Base-by-base conservation (phyloP, 1,140 invertebrate species). In the Heliothis virescens region DNA sequence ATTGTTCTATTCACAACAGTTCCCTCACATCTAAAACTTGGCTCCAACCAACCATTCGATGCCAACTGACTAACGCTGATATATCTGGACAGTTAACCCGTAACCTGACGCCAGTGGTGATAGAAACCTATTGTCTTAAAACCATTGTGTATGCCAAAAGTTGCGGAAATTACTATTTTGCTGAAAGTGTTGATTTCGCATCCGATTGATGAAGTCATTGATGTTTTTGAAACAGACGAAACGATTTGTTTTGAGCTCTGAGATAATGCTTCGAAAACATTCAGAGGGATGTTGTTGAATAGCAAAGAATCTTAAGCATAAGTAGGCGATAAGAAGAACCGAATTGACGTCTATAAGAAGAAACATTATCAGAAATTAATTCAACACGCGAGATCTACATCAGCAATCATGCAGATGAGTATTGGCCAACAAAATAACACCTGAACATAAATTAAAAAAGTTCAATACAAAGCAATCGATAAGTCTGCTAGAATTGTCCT, bases 121-220 rank as follows among this genome's bases (percentile, higher is more conserved):
- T 18, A 48, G 41, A 67, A 67, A 67, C n/a, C 63, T 67, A 67
- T 67, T 67, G 63, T 67, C 21, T 67, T 48, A 67, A 67, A 67
- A 67, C 63, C 18, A 67, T 13, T 12, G 11, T 41, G 10, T 18
- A 48, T 67, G 63, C 63, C 63, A 67, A 67, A 67, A 67, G 41
- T 67, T 67, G 34, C 48, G 15, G 62, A 47, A 65, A 65, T 62
- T 15, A 62, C 59, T 47, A 13, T 16, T 41, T n/a, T 47, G 15
- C 34, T 67, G 11, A 16, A 67, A 67, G 63, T 67, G 63, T 18
- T 67, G 63, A 67, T 48, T 67, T 48, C 48, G 63, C 63, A 67
- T 67, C 63, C 63, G 41, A 67, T 18, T 21, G 11, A 67, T 67
- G 63, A 67, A 67, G 41, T 67, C 63, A 67, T 65, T 65, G 62